These are phyloP conservation scores for Rotaria sp. DNA, from an alignment of 2,888 invertebrate genomes.

Conservation along the genomic window DNA sequence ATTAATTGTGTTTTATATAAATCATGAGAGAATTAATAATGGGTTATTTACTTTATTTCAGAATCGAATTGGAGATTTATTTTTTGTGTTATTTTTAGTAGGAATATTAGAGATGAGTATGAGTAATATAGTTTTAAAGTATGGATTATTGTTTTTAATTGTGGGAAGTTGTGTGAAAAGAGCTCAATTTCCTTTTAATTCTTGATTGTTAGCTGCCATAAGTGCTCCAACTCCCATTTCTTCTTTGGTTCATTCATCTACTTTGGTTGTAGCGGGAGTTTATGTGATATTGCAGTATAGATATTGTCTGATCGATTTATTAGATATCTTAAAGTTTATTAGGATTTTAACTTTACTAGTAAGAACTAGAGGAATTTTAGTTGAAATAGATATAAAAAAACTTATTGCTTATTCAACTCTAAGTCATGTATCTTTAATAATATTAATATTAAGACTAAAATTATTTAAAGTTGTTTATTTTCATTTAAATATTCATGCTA, in stretches of 20 bases:
- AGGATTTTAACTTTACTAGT: neutral
- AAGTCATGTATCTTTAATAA: neutral
- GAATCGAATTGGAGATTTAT: neutral
- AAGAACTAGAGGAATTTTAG: neutral
- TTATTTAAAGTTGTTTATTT: constrained; percentile 1
- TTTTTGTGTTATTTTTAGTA: neutral
- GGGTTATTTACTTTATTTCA: neutral
- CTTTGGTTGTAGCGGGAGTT: constrained; percentile 1
- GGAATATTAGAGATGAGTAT: neutral
- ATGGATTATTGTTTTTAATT: neutral
- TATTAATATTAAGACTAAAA: neutral
- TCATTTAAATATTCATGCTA: constrained; percentile 8
- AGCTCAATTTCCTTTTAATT: neutral
- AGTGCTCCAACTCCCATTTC: constrained; percentile 13
- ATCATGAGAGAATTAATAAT: neutral
- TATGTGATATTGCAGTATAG: neutral
- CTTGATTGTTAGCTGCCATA: neutral
- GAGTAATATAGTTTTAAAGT: neutral
- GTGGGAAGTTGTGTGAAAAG: neutral
- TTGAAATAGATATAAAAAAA: neutral
- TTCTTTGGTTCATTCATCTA: neutral
- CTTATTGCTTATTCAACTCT: neutral
- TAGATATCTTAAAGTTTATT: neutral
- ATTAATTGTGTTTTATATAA: neutral
- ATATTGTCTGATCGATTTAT: neutral